These are phyloP conservation scores for Chaunax sp. DNA, from an alignment of 2,797 vertebrate species.

Conservation along the genomic window DNA sequence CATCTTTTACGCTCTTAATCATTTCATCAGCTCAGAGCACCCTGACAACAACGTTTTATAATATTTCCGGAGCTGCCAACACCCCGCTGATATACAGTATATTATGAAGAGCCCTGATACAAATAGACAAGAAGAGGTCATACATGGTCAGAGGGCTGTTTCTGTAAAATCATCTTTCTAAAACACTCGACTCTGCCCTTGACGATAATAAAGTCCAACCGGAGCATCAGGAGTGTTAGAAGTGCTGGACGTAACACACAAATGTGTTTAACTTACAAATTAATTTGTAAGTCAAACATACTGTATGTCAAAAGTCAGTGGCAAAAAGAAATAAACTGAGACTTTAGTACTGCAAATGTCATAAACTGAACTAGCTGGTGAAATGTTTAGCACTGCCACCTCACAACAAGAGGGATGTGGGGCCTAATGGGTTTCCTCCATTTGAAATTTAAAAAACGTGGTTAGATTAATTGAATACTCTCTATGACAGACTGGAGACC, in stretches of 20 bases:
- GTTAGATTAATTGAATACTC: too few relatives aligned
- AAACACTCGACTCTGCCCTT: slow-evolving; percentile 6
- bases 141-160: slow-evolving; percentile 8
- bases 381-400: neutral
- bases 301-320: too few relatives aligned
- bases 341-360: neutral
- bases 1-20: too few relatives aligned
- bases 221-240: slow-evolving; percentile 4
- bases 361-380: too few relatives aligned
- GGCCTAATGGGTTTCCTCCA: too few relatives aligned
- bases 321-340: neutral
- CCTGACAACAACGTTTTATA: slow-evolving; percentile 25
- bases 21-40: neutral
- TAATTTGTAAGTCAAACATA: neutral
- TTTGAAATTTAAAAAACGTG: too few relatives aligned
- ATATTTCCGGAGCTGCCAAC: slow-evolving; percentile 32
- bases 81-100: slow-evolving; percentile 28
- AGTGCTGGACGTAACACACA: neutral
- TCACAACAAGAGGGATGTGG: too few relatives aligned
- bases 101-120: slow-evolving; percentile 8
- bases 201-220: slow-evolving; percentile 29
- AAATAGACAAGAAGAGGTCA: slow-evolving; percentile 36
- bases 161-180: slow-evolving; percentile 12
- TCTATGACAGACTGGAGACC: too few relatives aligned
- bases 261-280: slow-evolving; percentile 5